A percentile compares a stretch with the other conserved stretches of the same genome.
Conservation (phyloP, 2,888 invertebrate species). For the Agrypnus murinus region DNA sequence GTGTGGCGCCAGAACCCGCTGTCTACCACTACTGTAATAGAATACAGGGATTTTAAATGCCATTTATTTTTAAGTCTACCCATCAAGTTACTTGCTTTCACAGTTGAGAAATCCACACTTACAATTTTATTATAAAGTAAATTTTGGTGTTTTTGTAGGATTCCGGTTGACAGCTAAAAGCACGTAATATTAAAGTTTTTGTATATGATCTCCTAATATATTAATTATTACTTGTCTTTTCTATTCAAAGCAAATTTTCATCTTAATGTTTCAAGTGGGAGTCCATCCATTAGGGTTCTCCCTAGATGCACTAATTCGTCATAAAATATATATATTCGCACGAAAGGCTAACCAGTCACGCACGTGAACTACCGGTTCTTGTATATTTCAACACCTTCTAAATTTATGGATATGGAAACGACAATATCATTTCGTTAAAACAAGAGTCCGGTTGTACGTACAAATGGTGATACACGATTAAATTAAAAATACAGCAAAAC, state of each 20-base stretch:
- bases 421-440: constrained; percentile 20
- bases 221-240: too few species aligned
- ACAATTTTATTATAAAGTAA: too few species aligned
- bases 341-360: constrained; percentile 2
- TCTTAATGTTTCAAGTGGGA: constrained; percentile 11
- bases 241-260: neutral
- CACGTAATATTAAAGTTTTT: too few species aligned
- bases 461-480: constrained; percentile 27
- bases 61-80: too few species aligned
- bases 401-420: constrained; percentile 24
- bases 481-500: constrained; percentile 27
- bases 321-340: constrained; percentile 24
- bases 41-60: too few species aligned
- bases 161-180: too few species aligned
- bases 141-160: too few species aligned
- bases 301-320: constrained; percentile 16
- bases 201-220: too few species aligned
- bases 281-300: constrained; percentile 9
- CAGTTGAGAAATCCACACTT: too few species aligned
- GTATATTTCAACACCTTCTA: constrained; percentile 15
- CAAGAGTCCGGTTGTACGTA: constrained; percentile 9
- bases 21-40: too few species aligned
- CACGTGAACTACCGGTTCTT: constrained; percentile 14
- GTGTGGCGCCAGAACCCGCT: too few species aligned
- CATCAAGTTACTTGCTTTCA: too few species aligned